Base-by-base conservation (phyloP, 2,888 invertebrate genomes). In the Trypoxylon attenuatum region DNA sequence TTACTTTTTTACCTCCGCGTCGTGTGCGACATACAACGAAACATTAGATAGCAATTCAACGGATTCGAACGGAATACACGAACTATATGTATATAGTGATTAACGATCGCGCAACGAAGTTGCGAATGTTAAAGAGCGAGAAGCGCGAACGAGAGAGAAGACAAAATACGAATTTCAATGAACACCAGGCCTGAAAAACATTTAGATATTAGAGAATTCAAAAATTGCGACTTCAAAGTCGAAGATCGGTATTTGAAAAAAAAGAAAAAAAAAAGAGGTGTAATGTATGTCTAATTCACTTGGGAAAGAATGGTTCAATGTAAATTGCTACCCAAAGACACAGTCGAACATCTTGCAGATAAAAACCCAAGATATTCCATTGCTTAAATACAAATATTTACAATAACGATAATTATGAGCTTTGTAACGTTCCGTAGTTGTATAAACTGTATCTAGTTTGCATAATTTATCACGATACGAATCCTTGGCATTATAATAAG, bases 21-120 rank as follows among this genome's bases (percentile, higher is more conserved):
- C 16, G 16, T 46, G 16, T 45, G 29, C 42, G 39, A 46, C 22
- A 42, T 67, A 61, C 55, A 42, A 60, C 29, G 60, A 69, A 74
- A 74, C 75, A 22, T 56, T 71, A 57, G 59, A 16, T 74, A 71
- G 56, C 27, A 49, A 15, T 46, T 53, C 49, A 23, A 60, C 42
- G 15, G 45, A 59, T 53, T 52, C 27, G 43, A 5, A 50, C 23
- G 5, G 5, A 43, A 2, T 33, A 13, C 33, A 46, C 4, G 10
- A 23, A n/a, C 41, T 23, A 58, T 39, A 27, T 41, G 42, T 50
- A 55, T 13, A 64, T 51, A 58, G 38, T 19, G 16, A 61, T 50
- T 19, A 55, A n/a, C 38, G 29, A 51, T 53, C 16, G 27, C 33
- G 5, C 0, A 16, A 6, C 21, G 25, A 18, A 42, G n/a, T 22